A percentile compares a stretch with the other conserved stretches of the same genome.
phyloP scores from a whole-genome alignment of 37 sponge, comb jelly and placozoan genomes.

The Mnemiopsis leidyi region DNA sequence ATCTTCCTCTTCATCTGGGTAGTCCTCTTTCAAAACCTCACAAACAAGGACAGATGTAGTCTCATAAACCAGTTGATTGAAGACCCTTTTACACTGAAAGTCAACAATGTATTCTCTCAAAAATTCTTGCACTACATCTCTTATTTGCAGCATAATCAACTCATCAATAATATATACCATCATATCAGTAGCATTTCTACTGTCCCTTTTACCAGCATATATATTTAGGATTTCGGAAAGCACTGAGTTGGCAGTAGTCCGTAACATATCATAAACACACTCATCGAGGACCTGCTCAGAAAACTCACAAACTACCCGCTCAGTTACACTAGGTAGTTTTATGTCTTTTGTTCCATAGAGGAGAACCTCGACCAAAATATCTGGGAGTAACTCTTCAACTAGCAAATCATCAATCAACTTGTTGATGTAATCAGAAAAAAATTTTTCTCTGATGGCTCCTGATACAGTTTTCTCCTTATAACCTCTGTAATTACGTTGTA shows the following conservation, averaged over 20 bases:
- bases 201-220: neutral
- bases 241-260: neutral
- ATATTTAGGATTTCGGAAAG: neutral
- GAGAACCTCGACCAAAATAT: constrained; percentile 34
- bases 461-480: neutral
- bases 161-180: constrained; percentile 3
- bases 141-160: neutral
- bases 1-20: neutral
- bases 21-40: neutral
- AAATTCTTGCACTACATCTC: constrained; percentile 56
- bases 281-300: constrained; percentile 26
- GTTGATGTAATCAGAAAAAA: neutral
- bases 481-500: neutral
- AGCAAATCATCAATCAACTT: constrained; percentile 47
- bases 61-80: constrained; percentile 44
- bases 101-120: constrained; percentile 24
- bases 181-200: neutral
- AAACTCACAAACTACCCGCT: constrained; percentile 1
- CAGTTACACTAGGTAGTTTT: constrained; percentile 35
- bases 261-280: constrained; percentile 1
- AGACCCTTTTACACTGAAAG: constrained; percentile 34
- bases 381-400: constrained; percentile 42
- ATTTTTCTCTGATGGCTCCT: neutral
- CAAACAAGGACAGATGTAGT: neutral
- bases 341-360: constrained; percentile 22